Conservation (phyloP, 2,797 vertebrate species). For the Phoebastria nigripes region DNA sequence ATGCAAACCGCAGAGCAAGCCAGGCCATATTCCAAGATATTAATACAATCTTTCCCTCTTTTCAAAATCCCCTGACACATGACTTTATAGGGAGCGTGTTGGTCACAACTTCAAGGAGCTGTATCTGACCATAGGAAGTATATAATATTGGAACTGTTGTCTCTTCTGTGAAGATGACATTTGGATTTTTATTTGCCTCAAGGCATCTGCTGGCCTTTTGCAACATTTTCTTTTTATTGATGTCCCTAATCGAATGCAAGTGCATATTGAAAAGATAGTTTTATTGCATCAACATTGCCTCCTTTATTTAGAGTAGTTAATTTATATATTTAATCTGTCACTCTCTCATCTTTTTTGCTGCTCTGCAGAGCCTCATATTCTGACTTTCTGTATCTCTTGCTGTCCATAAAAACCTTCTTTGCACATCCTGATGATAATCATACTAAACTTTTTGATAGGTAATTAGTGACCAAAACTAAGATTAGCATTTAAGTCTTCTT, state of each 20-base stretch:
- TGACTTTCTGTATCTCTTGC: neutral
- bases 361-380: neutral
- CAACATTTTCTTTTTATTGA: constrained; percentile 31
- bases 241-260: neutral
- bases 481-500: neutral
- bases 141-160: neutral
- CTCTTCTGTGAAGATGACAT: constrained; percentile 1
- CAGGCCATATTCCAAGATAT: neutral
- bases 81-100: neutral
- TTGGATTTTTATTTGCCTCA: constrained; percentile 40
- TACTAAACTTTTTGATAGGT: neutral
- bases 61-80: neutral
- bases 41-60: neutral
- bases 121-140: neutral
- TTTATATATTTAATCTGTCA: constrained; percentile 31
- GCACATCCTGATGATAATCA: neutral
- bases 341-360: neutral
- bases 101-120: neutral
- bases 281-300: neutral
- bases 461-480: neutral
- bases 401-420: neutral
- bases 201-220: constrained; percentile 35
- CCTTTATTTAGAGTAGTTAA: constrained; percentile 1
- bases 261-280: neutral
- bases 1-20: neutral